Evolutionary conservation across 2,797 vertebrate genomes (phyloP).

Genomic region (Melanotaenia trifasciata): DNA sequence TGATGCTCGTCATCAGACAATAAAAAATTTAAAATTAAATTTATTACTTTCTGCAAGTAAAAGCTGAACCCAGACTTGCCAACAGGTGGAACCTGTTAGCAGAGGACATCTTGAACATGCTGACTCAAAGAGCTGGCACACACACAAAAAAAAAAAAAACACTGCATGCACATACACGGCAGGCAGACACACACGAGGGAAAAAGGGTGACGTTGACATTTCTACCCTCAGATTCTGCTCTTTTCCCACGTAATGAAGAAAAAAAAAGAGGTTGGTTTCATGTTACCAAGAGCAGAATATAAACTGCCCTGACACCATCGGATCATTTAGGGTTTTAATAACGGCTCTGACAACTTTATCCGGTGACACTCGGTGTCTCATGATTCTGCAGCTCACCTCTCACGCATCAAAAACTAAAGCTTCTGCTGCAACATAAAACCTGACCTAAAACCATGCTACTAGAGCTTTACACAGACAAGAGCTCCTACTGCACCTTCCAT

Average conservation of each 20-base stretch:
- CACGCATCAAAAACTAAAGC: conserved; percentile 20
- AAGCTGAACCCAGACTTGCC: conserved; percentile 52
- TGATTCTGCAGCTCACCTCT: conserved; percentile 19
- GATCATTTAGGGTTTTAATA: conserved; percentile 33
- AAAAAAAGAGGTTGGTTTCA: conserved; percentile 8
- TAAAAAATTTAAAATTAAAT: conserved; percentile 30
- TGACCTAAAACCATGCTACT: conserved; percentile 20
- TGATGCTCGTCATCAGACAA: conserved; percentile 31
- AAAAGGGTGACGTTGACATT: conserved; percentile 27
- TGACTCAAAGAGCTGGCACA: conserved; percentile 28
- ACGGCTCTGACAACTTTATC: conserved; percentile 19
- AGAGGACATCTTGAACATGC: conserved; percentile 27
- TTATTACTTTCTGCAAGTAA: conserved; percentile 30
- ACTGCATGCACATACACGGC: conserved; percentile 52
- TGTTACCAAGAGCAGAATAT: conserved; percentile 29
- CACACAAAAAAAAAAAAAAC: conserved; percentile 27
- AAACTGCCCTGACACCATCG: conserved; percentile 16
- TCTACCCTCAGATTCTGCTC: conserved; percentile 36
- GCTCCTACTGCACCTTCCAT: conserved; percentile 12
- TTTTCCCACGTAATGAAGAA: neutral
- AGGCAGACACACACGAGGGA: neutral
- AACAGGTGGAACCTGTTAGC: conserved; percentile 31
- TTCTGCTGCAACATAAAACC: conserved; percentile 17
- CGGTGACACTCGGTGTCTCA: neutral
- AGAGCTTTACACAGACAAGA: conserved; percentile 27